phyloP scores from a whole-genome alignment of 2,888 invertebrate genomes.

The Ennomos fuscantarius region DNA sequence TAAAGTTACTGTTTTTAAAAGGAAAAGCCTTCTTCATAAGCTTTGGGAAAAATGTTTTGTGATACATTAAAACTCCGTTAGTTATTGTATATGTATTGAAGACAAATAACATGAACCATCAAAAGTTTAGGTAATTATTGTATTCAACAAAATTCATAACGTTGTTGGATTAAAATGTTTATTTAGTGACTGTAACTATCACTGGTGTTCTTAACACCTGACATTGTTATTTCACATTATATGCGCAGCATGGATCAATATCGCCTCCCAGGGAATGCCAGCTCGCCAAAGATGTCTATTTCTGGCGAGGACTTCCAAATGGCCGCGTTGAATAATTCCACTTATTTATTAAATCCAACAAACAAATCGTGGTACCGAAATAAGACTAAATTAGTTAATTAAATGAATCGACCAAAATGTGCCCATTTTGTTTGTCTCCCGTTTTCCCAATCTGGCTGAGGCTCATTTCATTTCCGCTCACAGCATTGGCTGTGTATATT shows the following conservation, averaged over 20 bases:
- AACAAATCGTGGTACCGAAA: slow-evolving; percentile 18
- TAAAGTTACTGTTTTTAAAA: slow-evolving; percentile 3
- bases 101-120: too few relatives aligned
- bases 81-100: too few relatives aligned
- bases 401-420: slow-evolving; percentile 20
- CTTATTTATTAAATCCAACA: slow-evolving; percentile 28
- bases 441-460: slow-evolving; percentile 6
- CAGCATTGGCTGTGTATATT: slow-evolving; percentile 4
- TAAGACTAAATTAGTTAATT: slow-evolving; percentile 36
- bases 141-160: too few relatives aligned
- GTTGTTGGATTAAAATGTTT: too few relatives aligned
- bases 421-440: slow-evolving; percentile 30
- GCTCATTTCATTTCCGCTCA: slow-evolving; percentile 19
- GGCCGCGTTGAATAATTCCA: slow-evolving; percentile 16
- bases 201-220: too few relatives aligned
- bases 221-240: too few relatives aligned
- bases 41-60: slow-evolving; percentile 8
- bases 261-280: slow-evolving; percentile 30
- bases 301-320: slow-evolving; percentile 33
- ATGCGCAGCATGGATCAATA: slow-evolving; percentile 24
- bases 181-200: too few relatives aligned
- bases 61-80: not conserved
- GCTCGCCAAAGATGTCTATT: slow-evolving; percentile 37
- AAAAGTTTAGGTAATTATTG: too few relatives aligned
- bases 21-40: slow-evolving; percentile 11